Base-by-base conservation (phyloP, 2,888 invertebrate genomes). In the Anarsia innoxiella region DNA sequence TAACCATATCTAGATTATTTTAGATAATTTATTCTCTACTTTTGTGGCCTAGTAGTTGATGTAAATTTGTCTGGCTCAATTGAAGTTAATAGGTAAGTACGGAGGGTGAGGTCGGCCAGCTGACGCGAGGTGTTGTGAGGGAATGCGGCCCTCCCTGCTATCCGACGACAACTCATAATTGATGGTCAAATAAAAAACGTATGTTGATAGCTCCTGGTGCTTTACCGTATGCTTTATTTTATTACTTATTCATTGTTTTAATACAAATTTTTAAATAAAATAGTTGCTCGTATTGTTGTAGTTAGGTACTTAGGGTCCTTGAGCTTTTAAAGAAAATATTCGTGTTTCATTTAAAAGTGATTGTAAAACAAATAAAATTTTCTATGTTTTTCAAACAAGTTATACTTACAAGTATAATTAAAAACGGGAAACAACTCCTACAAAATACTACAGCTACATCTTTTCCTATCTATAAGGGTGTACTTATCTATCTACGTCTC, bases 11-110 rank as follows among this genome's bases (percentile, higher is more conserved):
- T n/a, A n/a, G n/a, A n/a, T n/a, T n/a, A n/a, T n/a, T n/a, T n/a
- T n/a, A n/a, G n/a, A n/a, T n/a, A n/a, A n/a, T n/a, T n/a, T 15
- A 5, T 4, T 23, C 66, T 66, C 67, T 41, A 1, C 4, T 51
- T 51, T 44, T 31, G n/a, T 63, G 54, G 72, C 78, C 66, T 44
- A 42, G n/a, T 41, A 51, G 51, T 66, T 65, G 72, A 84, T 83
- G 83, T 83, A 82, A 83, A 84, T 84, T 83, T 83, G 82, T 82
- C 72, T 69, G 60, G 75, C 82, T 80, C 83, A 84, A 84, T 84
- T 84, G 84, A 83, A 84, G 83, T 83, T 83, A 83, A 83, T 83
- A 80, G 74, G 72, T 68, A 69, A 59, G 64, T 62, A 52, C 64
- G 66, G 78, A 82, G 83, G 83, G 83, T 74, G 74, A 72, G 77